A percentile compares a stretch with the other conserved stretches of the same genome.
These are phyloP conservation scores for Glandiceps talaboti DNA, from an alignment of 53 echinoderm and acorn worm genomes.

Conservation along the genomic window DNA sequence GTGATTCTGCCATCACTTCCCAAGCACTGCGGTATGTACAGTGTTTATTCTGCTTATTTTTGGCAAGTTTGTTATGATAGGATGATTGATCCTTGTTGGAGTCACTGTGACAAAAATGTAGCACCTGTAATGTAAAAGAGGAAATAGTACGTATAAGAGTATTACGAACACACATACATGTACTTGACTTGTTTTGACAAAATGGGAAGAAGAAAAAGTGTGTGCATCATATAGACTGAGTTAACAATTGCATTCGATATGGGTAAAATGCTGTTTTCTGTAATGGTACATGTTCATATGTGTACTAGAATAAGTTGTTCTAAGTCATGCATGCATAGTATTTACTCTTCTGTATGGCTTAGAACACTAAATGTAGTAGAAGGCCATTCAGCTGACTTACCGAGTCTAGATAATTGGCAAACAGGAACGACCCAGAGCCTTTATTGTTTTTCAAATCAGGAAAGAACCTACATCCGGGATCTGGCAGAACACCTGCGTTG, in stretches of 20 bases:
- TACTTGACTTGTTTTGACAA: no score
- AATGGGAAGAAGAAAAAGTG: no score
- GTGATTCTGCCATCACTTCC: constrained; percentile 59
- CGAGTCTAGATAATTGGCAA: constrained; percentile 3
- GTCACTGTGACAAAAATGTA: constrained; percentile 39
- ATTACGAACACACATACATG: neutral
- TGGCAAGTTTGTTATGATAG: constrained; percentile 46
- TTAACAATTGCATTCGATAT: no score
- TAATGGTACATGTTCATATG: no score
- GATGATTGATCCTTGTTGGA: neutral
- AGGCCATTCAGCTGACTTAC: no score
- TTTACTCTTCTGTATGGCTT: no score
- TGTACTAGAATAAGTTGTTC: no score
- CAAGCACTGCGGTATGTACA: constrained; percentile 55
- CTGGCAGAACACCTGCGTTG: neutral
- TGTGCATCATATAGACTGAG: no score
- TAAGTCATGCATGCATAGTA: no score
- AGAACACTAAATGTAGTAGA: no score
- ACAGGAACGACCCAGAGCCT: neutral
- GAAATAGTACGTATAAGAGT: neutral
- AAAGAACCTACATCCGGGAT: constrained; percentile 1
- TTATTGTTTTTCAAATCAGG: neutral
- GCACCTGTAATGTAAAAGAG: constrained; percentile 30
- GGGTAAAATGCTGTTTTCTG: no score
- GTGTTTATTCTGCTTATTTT: constrained; percentile 60